A percentile compares a stretch with the other conserved stretches of the same genome.
phyloP scores from a whole-genome alignment of 1,140 invertebrate species.

The Oncopodura yosiiana region DNA sequence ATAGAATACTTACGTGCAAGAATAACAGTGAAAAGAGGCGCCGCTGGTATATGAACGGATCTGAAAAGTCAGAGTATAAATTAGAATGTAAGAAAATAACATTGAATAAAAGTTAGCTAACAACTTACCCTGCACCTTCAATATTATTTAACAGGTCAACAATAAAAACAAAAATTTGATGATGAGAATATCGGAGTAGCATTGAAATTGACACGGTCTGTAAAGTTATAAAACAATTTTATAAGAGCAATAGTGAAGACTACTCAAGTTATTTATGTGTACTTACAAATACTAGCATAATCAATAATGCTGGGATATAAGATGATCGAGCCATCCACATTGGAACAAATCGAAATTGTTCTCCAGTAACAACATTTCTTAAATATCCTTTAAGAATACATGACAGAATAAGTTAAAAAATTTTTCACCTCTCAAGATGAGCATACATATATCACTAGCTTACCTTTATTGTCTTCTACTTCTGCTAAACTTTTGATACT shows the following conservation, averaged over 20 bases:
- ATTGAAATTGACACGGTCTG: conserved; percentile 98
- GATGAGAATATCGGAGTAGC: conserved; percentile 93
- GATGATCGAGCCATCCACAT: conserved; percentile 89
- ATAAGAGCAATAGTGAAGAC: background rate
- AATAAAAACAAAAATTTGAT: conserved; percentile 97
- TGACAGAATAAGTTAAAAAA: background rate
- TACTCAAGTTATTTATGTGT: background rate
- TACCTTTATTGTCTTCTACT: conserved; percentile 92
- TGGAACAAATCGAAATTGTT: conserved; percentile 95
- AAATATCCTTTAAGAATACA: conserved; percentile 35
- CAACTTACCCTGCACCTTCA: conserved; percentile 84
- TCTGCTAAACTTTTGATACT: conserved; percentile 91
- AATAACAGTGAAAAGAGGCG: conserved; percentile 91
- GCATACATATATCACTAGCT: conserved; percentile 49
- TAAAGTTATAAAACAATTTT: conserved; percentile 49
- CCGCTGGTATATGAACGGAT: conserved; percentile 90
- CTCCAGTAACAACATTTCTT: conserved; percentile 95
- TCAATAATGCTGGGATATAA: conserved; percentile 86
- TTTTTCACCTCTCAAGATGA: conserved; percentile 2
- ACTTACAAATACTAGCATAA: conserved; percentile 99
- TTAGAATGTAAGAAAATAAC: too few relatives aligned
- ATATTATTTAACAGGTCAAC: conserved; percentile 95
- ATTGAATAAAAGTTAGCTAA: too few relatives aligned
- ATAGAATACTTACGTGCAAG: conserved; percentile 73
- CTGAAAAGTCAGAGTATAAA: too few relatives aligned